Evolutionary conservation across 2,113 vertebrate genomes (phyloP), one percentile per base, ranked within the genome.

Genomic region (Mungos mungo): DNA sequence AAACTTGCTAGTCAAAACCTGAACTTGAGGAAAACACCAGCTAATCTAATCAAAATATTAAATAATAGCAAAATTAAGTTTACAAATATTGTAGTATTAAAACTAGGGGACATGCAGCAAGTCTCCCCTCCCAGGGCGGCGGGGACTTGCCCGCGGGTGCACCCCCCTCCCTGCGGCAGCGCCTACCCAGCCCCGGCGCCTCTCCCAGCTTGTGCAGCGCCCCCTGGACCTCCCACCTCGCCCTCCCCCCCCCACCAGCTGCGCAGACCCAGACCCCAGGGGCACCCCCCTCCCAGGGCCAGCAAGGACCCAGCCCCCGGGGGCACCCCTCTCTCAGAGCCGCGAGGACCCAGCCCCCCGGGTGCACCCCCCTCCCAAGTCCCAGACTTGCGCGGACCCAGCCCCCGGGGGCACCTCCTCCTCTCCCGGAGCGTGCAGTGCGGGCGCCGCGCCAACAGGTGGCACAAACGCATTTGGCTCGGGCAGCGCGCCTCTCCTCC

Each of bases 391-490:
- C 35, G 0, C 18, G 3, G 50, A 74, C 57, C 57, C 54, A 1
- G 14, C 57, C 1, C 77, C 0, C 15, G 19, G 31, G 50, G 68
- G 27, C 47, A 31, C 19, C 45, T 27, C 63, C 63, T 27, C 25
- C 63, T 65, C 63, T 31, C 11, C 35, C 38, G 81, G 47, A 83
- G 68, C 93, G 60, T 99, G 99, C 97, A 99, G 99, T 99, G 98
- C 97, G 93, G 94, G 72, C 94, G 95, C 96, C 95, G 97, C 98
- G 99, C 99, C 99, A 98, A 99, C 99, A 99, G 99, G 99, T 98
- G 99, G 99, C 99, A 99, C 98, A 98, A 99, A 98, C 98, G 98
- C 98, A 96, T 99, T 98, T 98, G 98, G 98, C 98, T 99, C 98
- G 98, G 98, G 97, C 96, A 93, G 98, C 97, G 97, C 97, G 97